phyloP scores from a whole-genome alignment of 2,113 vertebrate species.

The Porphyrio hochstetteri region DNA sequence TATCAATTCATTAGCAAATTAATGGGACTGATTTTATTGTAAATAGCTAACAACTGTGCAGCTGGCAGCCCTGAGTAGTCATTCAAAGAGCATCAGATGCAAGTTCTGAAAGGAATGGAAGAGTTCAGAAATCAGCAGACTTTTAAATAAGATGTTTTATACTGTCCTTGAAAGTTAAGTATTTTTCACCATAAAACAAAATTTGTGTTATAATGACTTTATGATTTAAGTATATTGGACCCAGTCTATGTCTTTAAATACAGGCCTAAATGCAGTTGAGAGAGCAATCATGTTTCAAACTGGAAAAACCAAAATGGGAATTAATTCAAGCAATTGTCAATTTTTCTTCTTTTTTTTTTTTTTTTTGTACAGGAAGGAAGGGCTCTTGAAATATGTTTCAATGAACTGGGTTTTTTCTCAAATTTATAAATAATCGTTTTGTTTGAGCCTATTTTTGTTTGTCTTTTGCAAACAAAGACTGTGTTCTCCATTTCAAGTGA shows the following conservation, averaged over 20 bases:
- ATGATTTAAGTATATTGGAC: not conserved
- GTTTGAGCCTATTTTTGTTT: not conserved
- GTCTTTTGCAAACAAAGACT: not conserved
- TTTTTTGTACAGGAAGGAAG: not conserved
- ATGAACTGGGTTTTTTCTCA: rapidly evolving
- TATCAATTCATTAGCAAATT: slow-evolving; percentile 69
- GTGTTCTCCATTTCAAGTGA: not conserved
- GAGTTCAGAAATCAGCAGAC: not conserved
- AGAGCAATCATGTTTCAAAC: not conserved
- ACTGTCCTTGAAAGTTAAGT: not conserved
- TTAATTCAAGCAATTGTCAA: not conserved
- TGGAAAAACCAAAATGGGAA: not conserved
- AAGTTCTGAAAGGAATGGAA: not conserved
- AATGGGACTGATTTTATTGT: slow-evolving; percentile 51
- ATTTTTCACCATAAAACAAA: not conserved
- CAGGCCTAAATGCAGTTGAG: not conserved
- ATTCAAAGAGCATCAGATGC: not conserved
- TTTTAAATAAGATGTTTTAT: not conserved
- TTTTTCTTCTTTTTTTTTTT: not conserved
- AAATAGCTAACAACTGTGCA: slow-evolving; percentile 47
- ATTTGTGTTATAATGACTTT: not conserved
- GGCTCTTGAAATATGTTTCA: not conserved
- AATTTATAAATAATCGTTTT: not conserved
- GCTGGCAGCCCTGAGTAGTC: not conserved
- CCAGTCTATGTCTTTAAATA: not conserved